These are phyloP conservation scores for Salpingus planirostris DNA, from an alignment of 2,888 invertebrate genomes.

Conservation along the genomic window DNA sequence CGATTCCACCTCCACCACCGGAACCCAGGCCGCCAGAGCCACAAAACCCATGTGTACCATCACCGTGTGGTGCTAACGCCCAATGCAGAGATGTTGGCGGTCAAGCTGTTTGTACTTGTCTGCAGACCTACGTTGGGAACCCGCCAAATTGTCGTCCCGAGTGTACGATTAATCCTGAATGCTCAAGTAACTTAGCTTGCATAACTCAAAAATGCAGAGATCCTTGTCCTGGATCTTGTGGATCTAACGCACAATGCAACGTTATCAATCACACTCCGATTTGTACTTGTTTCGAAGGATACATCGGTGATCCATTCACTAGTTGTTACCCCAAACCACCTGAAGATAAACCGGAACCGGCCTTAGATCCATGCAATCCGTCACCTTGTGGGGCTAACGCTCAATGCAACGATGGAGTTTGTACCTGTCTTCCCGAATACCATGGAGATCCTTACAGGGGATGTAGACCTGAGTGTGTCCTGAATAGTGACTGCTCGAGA, in stretches of 20 bases:
- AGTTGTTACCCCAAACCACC: constrained; percentile 34
- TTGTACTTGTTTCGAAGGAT: constrained; percentile 55
- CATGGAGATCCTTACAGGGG: constrained; percentile 61
- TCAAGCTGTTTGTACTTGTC: constrained; percentile 47
- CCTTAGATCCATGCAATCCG: constrained; percentile 42
- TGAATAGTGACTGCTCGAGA: constrained; percentile 61
- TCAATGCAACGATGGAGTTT: constrained; percentile 57
- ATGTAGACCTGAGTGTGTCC: constrained; percentile 64
- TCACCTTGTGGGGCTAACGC: constrained; percentile 61
- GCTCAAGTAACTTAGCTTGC: constrained; percentile 46
- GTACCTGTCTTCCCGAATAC: constrained; percentile 59
- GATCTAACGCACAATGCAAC: constrained; percentile 52
- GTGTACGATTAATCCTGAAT: constrained; percentile 48
- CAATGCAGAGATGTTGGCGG: constrained; percentile 46
- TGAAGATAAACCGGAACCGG: constrained; percentile 21
- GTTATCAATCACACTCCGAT: constrained; percentile 59
- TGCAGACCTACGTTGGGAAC: constrained; percentile 43
- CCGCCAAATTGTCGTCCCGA: constrained; percentile 50
- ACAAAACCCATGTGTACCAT: constrained; percentile 46
- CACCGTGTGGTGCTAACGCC: constrained; percentile 52
- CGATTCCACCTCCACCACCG: constrained; percentile 33
- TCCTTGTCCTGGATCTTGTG: constrained; percentile 58
- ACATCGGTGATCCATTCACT: constrained; percentile 54
- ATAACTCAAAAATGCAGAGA: constrained; percentile 51
- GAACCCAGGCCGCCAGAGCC: constrained; percentile 20